Percentiles rank a stretch among this genome's conserved stretches.
phyloP scores from a whole-genome alignment of 2,888 invertebrate genomes.

The Plutella xylostella region DNA sequence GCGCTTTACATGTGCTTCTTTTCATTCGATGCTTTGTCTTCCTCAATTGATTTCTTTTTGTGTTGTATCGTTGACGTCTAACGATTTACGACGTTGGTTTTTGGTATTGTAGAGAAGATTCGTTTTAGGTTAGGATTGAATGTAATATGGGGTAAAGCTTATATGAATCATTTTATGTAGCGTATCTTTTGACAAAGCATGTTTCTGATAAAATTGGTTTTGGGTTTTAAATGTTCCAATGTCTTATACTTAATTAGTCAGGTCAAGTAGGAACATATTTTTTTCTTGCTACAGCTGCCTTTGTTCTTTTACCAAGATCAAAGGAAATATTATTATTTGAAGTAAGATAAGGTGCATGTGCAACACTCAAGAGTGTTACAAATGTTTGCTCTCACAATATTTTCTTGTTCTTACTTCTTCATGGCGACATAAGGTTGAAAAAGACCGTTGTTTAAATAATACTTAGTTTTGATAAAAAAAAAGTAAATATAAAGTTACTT shows the following conservation, averaged over 20 bases:
- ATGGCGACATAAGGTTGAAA: background rate
- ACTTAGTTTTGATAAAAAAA: no score
- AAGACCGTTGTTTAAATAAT: no score
- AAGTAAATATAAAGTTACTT: no score
- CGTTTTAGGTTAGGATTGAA: background rate
- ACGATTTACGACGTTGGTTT: slow-evolving; percentile 17
- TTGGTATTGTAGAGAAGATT: background rate
- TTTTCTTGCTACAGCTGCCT: no score
- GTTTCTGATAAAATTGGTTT: background rate
- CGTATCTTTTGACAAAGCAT: no score
- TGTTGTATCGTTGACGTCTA: slow-evolving; percentile 21
- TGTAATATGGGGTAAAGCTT: background rate
- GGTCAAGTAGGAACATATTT: no score
- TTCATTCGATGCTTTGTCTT: slow-evolving; percentile 19
- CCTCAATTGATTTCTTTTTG: slow-evolving; percentile 26
- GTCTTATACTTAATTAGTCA: background rate
- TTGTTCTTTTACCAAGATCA: no score
- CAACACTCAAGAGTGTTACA: slow-evolving; percentile 19
- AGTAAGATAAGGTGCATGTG: slow-evolving; percentile 1
- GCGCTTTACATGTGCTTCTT: slow-evolving; percentile 20
- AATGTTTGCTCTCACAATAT: slow-evolving; percentile 62
- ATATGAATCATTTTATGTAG: no score
- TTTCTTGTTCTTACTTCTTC: slow-evolving; percentile 21
- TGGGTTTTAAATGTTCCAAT: background rate
- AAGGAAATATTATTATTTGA: no score